Conservation (phyloP, 2,113 vertebrate genomes). For the Siniperca chuatsi region DNA sequence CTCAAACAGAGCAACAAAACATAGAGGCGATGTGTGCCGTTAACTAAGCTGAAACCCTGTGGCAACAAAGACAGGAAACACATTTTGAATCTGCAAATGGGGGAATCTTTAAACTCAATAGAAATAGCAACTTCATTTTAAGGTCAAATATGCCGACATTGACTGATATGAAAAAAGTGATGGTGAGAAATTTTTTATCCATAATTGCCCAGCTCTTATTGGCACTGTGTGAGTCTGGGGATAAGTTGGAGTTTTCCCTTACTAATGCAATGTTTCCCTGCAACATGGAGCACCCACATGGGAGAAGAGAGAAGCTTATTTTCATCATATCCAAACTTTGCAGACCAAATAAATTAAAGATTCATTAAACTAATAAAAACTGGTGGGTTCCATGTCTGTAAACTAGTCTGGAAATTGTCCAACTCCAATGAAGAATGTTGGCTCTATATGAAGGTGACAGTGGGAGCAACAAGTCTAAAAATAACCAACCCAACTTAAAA, state of each 20-base stretch:
- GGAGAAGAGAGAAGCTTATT: not conserved
- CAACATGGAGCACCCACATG: not conserved
- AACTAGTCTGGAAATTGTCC: conserved; percentile 2
- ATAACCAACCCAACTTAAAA: conserved; percentile 24
- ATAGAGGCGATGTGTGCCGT: too few relatives aligned
- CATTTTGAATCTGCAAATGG: too few relatives aligned
- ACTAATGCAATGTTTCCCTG: not conserved
- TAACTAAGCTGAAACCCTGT: too few relatives aligned
- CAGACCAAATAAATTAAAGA: not conserved
- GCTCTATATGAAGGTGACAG: conserved; percentile 18
- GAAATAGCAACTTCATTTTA: too few relatives aligned
- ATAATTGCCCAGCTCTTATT: too few relatives aligned
- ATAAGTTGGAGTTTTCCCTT: not conserved
- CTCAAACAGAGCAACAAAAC: too few relatives aligned
- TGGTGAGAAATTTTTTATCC: too few relatives aligned
- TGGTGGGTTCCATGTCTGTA: not conserved
- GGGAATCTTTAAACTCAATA: too few relatives aligned
- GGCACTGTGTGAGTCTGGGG: not conserved
- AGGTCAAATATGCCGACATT: too few relatives aligned
- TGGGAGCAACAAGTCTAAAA: conserved; percentile 36
- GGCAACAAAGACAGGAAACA: too few relatives aligned
- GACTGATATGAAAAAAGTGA: too few relatives aligned
- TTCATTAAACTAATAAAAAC: not conserved
- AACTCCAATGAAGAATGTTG: not conserved
- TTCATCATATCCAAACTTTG: not conserved